Conservation (phyloP, 2,888 invertebrate genomes). For the Pristionchus entomophagus region DNA sequence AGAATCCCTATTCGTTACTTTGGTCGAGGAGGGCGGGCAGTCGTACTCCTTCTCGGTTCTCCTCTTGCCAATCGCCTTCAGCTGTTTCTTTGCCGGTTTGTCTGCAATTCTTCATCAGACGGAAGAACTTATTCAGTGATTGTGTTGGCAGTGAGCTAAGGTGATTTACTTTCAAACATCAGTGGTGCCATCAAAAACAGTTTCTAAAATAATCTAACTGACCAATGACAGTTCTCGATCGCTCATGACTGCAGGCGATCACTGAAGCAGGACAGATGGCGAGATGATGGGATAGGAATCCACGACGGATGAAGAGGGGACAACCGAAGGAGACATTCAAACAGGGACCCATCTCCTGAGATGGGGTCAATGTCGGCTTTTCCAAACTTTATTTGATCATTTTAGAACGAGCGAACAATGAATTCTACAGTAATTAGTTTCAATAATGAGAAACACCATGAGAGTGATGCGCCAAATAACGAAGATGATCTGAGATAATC, state of each 20-base stretch:
- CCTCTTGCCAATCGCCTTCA: constrained; percentile 54
- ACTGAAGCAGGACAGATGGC: not conserved
- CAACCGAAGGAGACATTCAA: constrained; percentile 54
- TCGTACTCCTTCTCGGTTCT: not conserved
- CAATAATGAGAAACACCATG: not conserved
- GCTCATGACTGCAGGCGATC: not conserved
- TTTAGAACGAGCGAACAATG: too few species aligned
- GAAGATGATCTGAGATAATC: too few species aligned
- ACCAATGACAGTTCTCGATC: not conserved
- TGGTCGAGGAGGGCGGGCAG: not conserved
- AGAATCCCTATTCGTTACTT: too few species aligned
- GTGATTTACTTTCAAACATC: not conserved
- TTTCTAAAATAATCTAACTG: not conserved
- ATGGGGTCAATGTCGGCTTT: too few species aligned
- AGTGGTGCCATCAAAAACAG: too few species aligned
- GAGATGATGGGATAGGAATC: not conserved
- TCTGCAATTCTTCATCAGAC: constrained; percentile 48
- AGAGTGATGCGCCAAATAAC: not conserved
- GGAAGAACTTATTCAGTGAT: not conserved
- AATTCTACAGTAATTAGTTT: too few species aligned
- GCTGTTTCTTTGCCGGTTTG: constrained; percentile 54
- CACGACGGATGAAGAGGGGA: constrained; percentile 48
- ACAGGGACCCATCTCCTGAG: constrained; percentile 52
- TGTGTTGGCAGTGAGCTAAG: not conserved
- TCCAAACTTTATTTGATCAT: too few species aligned